Evolutionary conservation across 2,113 vertebrate genomes (phyloP), one percentile per base, ranked within the genome.

Genomic region (Salvator merianae): DNA sequence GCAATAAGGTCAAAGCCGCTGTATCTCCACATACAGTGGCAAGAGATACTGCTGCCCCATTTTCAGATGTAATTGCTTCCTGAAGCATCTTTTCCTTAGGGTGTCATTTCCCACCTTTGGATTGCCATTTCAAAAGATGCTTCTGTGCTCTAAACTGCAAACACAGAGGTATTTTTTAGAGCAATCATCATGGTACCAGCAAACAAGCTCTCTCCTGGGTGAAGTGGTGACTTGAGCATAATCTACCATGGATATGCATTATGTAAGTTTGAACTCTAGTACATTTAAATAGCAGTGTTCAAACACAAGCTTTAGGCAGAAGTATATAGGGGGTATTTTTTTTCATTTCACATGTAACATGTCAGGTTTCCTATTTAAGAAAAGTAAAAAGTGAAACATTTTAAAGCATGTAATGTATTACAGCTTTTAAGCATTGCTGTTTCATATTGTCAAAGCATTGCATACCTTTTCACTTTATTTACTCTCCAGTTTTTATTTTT

Each of bases 391-490:
- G 20, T 76, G 10, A 79, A 66, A 32, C 59, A n/a, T 13, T 83
- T 83, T 59, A 55, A 6, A 2, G 28, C 5, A 7, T 18, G 34
- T 62, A 22, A 89, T 76, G 70, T 75, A 22, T 38, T 76, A 22
- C 70, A 26, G 62, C 50, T 75, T 73, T 16, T 4, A 2, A 87
- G 75, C 50, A 72, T 34, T n/a, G 16, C 0, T 14, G 59, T 50
- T 13, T 73, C 77, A 7, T 70, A 5, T 71, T 59, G 66, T 68
- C 59, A 50, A 65, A 4, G 22, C 20, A 66, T 26, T 40, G 50
- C 43, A 5, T 72, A 43, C 90, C 2, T 83, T 81, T 77, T 70
- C 81, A 66, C 65, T 87, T 80, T 84, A 74, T 88, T 81, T 90
- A 55, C 34, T 26, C 86, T 85, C 62, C 40, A 81, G 1, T 89